Evolutionary conservation across 2,888 invertebrate species (phyloP).

Genomic region (Pterostichus niger): DNA sequence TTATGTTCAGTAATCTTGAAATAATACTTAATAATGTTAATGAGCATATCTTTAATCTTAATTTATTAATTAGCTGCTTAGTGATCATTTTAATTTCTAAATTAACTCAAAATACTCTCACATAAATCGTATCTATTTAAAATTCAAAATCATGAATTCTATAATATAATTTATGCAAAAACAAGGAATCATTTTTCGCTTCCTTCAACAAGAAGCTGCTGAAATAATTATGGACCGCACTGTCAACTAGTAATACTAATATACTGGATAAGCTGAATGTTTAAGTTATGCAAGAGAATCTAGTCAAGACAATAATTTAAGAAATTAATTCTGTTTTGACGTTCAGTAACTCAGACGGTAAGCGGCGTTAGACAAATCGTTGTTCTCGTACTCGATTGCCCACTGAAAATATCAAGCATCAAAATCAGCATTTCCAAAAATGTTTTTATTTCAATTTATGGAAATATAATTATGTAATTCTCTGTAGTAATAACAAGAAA

Average conservation of each 20-base stretch:
- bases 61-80: slow-evolving; percentile 38
- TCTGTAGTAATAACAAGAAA: too few relatives aligned
- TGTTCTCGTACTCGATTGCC: slow-evolving; percentile 48
- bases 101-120: slow-evolving; percentile 55
- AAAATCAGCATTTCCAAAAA: slow-evolving; percentile 28
- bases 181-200: slow-evolving; percentile 43
- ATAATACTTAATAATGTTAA: slow-evolving; percentile 22
- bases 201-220: slow-evolving; percentile 48
- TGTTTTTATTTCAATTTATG: background rate
- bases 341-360: slow-evolving; percentile 34
- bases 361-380: slow-evolving; percentile 60
- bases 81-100: slow-evolving; percentile 45
- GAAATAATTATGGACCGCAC: slow-evolving; percentile 51
- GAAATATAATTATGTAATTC: too few relatives aligned
- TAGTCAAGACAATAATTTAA: slow-evolving; percentile 61
- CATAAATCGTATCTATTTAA: slow-evolving; percentile 61
- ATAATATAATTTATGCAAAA: slow-evolving; percentile 57
- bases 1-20: slow-evolving; percentile 20
- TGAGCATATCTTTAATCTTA: slow-evolving; percentile 42
- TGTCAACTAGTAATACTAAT: slow-evolving; percentile 61
- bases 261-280: slow-evolving; percentile 46
- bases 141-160: slow-evolving; percentile 34
- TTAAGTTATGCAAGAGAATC: slow-evolving; percentile 55
- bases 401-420: slow-evolving; percentile 43
- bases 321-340: slow-evolving; percentile 66